Evolutionary conservation across 64 coral and sea anemone genomes (phyloP).

Genomic region (Pocillopora damicornis): DNA sequence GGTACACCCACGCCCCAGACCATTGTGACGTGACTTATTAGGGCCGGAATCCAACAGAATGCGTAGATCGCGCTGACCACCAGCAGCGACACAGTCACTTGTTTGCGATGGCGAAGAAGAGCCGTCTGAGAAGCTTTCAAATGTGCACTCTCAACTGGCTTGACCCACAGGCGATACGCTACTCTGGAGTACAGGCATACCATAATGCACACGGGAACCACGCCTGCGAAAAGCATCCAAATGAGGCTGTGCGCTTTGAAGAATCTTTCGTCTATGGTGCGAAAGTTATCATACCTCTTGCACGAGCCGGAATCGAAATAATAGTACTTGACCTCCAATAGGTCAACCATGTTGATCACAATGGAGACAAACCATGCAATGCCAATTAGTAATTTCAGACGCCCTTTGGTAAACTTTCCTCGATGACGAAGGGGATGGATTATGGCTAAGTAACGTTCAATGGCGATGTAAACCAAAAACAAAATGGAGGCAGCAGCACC

Average conservation of each 20-base stretch:
- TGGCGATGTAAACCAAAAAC: constrained; percentile 12
- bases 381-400: background rate
- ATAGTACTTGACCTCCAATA: background rate
- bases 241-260: constrained; percentile 20
- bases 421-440: constrained; percentile 5
- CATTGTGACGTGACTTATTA: background rate
- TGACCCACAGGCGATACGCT: constrained; percentile 23
- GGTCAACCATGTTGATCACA: background rate
- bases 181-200: constrained; percentile 31
- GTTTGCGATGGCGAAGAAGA: background rate
- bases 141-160: background rate
- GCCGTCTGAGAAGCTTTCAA: constrained; percentile 15
- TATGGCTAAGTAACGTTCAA: constrained; percentile 35
- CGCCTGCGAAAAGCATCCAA: constrained; percentile 17
- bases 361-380: background rate
- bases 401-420: background rate
- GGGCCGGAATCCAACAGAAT: background rate
- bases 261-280: background rate
- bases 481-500: constrained; percentile 8
- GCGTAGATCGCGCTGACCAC: background rate
- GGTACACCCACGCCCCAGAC: background rate
- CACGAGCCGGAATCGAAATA: background rate
- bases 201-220: constrained; percentile 24
- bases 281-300: no score
- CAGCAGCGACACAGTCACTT: background rate